These are phyloP conservation scores for Cyanoderma ruficeps DNA, from an alignment of 2,113 vertebrate species.

Conservation along the genomic window DNA sequence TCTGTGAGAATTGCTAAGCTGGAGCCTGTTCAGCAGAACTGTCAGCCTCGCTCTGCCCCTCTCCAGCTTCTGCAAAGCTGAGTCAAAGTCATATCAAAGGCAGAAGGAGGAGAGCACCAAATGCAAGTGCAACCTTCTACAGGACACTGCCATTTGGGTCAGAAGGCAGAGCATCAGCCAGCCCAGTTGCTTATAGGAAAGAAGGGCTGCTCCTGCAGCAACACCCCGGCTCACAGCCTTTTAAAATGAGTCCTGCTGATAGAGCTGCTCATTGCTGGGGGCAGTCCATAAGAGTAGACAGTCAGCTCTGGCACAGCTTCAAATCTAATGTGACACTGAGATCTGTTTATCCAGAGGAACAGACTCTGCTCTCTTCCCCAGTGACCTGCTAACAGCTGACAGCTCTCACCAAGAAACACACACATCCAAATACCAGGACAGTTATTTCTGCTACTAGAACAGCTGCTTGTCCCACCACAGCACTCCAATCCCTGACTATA, in stretches of 20 bases:
- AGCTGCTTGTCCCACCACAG: constrained; percentile 35
- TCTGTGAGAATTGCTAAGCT: background rate
- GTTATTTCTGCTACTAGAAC: constrained; percentile 44
- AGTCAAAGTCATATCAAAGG: background rate
- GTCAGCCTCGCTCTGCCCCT: background rate
- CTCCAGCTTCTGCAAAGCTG: background rate
- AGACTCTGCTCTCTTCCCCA: background rate
- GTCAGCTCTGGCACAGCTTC: background rate
- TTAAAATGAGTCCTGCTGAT: background rate
- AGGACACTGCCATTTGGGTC: background rate
- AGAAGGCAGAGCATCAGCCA: background rate
- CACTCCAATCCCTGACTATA: constrained; percentile 38
- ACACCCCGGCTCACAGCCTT: background rate
- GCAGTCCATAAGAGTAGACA: background rate
- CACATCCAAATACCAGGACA: constrained; percentile 13
- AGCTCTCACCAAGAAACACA: background rate
- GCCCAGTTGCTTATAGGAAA: background rate
- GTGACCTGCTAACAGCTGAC: constrained; percentile 40
- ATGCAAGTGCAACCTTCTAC: background rate
- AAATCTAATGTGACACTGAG: background rate
- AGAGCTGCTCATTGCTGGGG: background rate
- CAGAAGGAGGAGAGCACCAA: background rate
- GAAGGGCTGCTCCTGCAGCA: background rate
- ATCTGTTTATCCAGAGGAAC: background rate
- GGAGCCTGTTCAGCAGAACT: background rate